phyloP scores from a whole-genome alignment of 1,140 invertebrate genomes.

The Zaprionus ornatus region DNA sequence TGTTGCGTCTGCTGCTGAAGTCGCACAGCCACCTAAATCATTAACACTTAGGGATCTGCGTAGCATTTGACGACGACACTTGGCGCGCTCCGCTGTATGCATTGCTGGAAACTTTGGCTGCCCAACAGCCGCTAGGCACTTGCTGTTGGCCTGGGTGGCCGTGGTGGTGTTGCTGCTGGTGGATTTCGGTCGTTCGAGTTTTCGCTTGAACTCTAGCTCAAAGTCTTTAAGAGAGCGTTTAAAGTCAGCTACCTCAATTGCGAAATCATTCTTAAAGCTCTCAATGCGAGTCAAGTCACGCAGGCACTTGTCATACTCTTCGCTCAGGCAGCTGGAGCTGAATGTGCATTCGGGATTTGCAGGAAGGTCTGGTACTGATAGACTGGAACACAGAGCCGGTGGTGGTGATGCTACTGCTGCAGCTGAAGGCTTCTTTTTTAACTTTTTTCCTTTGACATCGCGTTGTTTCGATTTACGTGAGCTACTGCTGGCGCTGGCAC shows the following conservation, averaged over 20 bases:
- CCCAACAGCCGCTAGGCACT: constrained; percentile 8
- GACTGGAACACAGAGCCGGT: not conserved
- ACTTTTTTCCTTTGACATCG: constrained; percentile 44
- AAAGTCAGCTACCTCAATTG: constrained; percentile 68
- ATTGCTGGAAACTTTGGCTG: constrained; percentile 25
- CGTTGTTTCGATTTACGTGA: constrained; percentile 53
- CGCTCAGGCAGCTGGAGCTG: constrained; percentile 51
- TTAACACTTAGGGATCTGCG: constrained; percentile 69
- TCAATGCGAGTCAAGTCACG: constrained; percentile 56
- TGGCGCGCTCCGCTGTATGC: constrained; percentile 62
- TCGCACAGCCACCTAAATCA: constrained; percentile 42
- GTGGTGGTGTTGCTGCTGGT: constrained; percentile 51
- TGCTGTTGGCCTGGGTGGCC: not conserved
- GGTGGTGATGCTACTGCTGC: constrained; percentile 16
- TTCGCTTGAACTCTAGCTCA: constrained; percentile 65
- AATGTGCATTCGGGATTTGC: constrained; percentile 6
- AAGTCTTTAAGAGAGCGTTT: constrained; percentile 68
- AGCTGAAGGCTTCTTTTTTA: constrained; percentile 40
- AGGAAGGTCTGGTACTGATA: constrained; percentile 4
- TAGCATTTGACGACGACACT: constrained; percentile 61
- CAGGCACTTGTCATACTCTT: constrained; percentile 65
- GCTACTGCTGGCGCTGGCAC: constrained; percentile 43
- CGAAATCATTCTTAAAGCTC: constrained; percentile 75
- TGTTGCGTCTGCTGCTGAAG: not conserved
- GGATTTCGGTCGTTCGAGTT: constrained; percentile 48